phyloP scores from a whole-genome alignment of 1,140 invertebrate genomes.

The Yoshiicerus persimilis region DNA sequence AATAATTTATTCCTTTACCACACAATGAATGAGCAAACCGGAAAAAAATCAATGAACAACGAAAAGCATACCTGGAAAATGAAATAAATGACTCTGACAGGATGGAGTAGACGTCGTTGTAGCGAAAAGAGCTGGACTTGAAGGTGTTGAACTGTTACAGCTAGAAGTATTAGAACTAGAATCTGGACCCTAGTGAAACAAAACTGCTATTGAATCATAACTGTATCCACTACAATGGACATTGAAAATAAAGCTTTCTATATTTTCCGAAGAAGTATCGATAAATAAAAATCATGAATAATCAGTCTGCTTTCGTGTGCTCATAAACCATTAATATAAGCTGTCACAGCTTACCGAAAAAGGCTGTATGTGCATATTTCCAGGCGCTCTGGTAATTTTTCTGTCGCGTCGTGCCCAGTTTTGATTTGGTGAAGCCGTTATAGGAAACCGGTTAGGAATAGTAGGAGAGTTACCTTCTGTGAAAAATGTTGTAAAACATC shows the following conservation, averaged over 20 bases:
- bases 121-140: constrained; percentile 79
- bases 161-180: constrained; percentile 93
- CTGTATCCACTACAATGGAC: no score
- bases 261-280: no score
- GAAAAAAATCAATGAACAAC: neutral
- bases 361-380: constrained; percentile 62
- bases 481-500: neutral
- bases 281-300: no score
- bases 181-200: constrained; percentile 62
- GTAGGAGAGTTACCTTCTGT: constrained; percentile 5
- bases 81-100: constrained; percentile 25
- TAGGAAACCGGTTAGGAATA: constrained; percentile 24
- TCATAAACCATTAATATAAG: no score
- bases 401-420: constrained; percentile 51
- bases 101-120: constrained; percentile 53
- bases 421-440: constrained; percentile 28
- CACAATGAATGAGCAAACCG: neutral
- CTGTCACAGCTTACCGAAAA: constrained; percentile 64
- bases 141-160: constrained; percentile 93
- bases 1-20: neutral
- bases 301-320: no score
- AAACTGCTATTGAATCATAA: no score
- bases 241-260: no score
- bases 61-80: constrained; percentile 33
- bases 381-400: constrained; percentile 63